Base-by-base conservation (phyloP, 2,113 vertebrate species). In the Lagopus leucura region DNA sequence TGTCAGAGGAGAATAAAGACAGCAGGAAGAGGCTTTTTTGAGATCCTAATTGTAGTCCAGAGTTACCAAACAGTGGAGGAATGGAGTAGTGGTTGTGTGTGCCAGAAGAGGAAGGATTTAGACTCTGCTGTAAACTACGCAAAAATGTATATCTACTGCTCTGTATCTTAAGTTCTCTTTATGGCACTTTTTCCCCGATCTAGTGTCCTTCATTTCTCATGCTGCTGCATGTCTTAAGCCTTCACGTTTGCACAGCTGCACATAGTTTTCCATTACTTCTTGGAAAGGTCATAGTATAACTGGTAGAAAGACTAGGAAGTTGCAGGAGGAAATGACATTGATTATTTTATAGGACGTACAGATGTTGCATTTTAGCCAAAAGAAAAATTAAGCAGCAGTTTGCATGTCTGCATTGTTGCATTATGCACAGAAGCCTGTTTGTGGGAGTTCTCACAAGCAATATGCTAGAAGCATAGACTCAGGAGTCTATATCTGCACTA, bases 371-470 rank as follows among this genome's bases (percentile, higher is more conserved):
- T 93, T 92, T 81, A 36, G 88, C 66, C 82, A 75, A 60, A 90
- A 96, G 75, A 95, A 90, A 91, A 88, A 75, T 81, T 79, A 50
- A 70, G 82, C 76, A 78, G 57, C 48, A 60, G 57, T 79, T 92
- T 97, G 86, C 93, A 89, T 92, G 95, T 82, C 84, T 95, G 87
- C 93, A 89, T 93, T 80, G 86, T 94, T 95, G 93, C 86, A 73
- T 96, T 94, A 95, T 94, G 43, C 82, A 89, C 78, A 93, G 90
- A 90, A 86, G 76, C 76, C 76, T 93, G 86, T n/a, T 83, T 90
- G 90, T 92, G 76, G 76, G 82, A 91, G 82, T 88, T 94, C 91
- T 96, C 85, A 86, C 70, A 86, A 91, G 88, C 60, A 34, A 45
- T 81, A 63, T 82, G 92, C 93, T 95, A 72, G 90, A 81, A 97